Base-by-base conservation (phyloP, 1,140 invertebrate species). In the Scaptomyza hsui region DNA sequence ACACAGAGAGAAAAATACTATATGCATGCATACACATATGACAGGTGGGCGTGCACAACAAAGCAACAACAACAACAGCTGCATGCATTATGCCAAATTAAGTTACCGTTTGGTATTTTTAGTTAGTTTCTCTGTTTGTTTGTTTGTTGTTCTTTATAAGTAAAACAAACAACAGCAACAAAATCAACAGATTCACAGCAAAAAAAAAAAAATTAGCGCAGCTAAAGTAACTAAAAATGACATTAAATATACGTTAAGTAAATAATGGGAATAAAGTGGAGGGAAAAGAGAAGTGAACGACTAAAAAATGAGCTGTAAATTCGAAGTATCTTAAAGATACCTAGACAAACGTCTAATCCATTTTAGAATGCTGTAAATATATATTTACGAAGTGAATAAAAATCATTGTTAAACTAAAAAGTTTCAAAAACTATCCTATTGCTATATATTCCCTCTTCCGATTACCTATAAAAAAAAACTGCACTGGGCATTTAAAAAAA, bases 21-120 rank as follows among this genome's bases (percentile, higher is more conserved):
- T 13, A n/a, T 7, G 35, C 15, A 44, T 6, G 26, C 21, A 26
- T 24, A 35, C 2, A 3, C n/a, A 16, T 69, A 69, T 65, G 68
- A 71, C 75, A 83, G 80, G 80, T 83, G 80, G 80, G 65, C 67
- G 59, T 19, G 7, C 4, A 35, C 13, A n/a, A n/a, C 16, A 37
- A 19, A 32, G 12, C 59, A 41, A 55, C 42, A 55, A 32, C 44
- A 64, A 19, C 16, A 21, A 3, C 24, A 29, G 7, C 6, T 16
- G 26, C 56, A 35, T 35, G 29, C 26, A 69, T 63, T 56, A 39
- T 18, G 35, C 18, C 60, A 62, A 55, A 62, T 62, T 37, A 47
- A 69, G 15, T 56, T 42, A 44, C 1, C 55, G 21, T 29, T 56
- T 21, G 67, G 16, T 62, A 67, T 44, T 32, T 62, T 24, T 6